phyloP scores from a whole-genome alignment of 2,113 vertebrate species.

The Onychostoma macrolepis region DNA sequence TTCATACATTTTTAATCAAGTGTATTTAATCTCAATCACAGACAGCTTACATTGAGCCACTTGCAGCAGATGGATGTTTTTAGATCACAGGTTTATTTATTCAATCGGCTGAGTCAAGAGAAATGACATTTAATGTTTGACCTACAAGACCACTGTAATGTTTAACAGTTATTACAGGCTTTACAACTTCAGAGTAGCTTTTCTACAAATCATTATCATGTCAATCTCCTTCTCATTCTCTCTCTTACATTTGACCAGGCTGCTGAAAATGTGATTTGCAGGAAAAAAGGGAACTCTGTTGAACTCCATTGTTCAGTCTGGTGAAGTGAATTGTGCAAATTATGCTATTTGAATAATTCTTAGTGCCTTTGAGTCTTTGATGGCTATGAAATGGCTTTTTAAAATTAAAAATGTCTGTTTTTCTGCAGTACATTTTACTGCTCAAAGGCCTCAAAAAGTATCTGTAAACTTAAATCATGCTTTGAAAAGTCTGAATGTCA shows the following conservation, averaged over 20 bases:
- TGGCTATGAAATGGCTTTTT: background rate
- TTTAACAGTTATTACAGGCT: conserved; percentile 8
- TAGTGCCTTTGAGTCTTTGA: background rate
- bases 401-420: background rate
- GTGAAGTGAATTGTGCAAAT: conserved; percentile 5
- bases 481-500: background rate
- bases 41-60: background rate
- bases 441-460: background rate
- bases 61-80: conserved; percentile 4
- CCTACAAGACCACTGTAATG: conserved; percentile 23
- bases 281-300: background rate
- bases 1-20: conserved; percentile 40
- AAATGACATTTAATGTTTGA: conserved; percentile 18
- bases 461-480: background rate
- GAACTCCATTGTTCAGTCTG: conserved; percentile 1
- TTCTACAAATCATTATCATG: conserved; percentile 22
- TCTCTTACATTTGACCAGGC: conserved; percentile 6
- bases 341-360: background rate
- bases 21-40: conserved; percentile 30
- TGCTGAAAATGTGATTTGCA: conserved; percentile 1
- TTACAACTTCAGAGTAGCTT: conserved; percentile 15
- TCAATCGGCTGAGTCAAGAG: background rate
- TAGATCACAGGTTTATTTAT: conserved; percentile 6
- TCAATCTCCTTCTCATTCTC: conserved; percentile 22
- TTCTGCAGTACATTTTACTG: background rate